These are phyloP conservation scores for Proisotoma minuta DNA, from an alignment of 2,888 invertebrate genomes.

Conservation along the genomic window DNA sequence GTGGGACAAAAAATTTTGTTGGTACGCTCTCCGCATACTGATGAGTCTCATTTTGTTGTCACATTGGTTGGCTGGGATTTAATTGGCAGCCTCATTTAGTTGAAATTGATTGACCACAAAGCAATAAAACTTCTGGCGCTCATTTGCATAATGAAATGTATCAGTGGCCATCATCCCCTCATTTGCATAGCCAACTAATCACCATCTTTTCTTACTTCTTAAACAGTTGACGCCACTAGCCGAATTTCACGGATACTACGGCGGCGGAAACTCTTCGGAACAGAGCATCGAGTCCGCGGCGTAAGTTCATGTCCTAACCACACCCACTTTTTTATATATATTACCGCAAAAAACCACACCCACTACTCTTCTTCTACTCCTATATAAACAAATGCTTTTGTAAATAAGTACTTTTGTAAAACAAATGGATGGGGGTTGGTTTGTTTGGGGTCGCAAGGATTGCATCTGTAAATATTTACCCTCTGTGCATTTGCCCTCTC, in stretches of 20 bases:
- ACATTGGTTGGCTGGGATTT: not conserved
- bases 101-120: no score
- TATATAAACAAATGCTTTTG: no score
- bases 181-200: not conserved
- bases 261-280: slow-evolving; percentile 38
- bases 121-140: no score
- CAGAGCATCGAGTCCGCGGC: slow-evolving; percentile 69
- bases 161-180: not conserved
- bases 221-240: slow-evolving; percentile 62
- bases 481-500: slow-evolving; percentile 23
- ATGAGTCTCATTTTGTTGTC: no score
- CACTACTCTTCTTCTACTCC: no score
- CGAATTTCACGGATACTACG: slow-evolving; percentile 78
- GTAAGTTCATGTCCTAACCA: slow-evolving; percentile 48
- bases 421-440: no score
- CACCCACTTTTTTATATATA: no score
- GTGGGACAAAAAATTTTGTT: not conserved
- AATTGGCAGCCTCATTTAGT: not conserved
- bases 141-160: slow-evolving; percentile 5
- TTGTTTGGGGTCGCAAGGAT: no score
- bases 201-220: not conserved
- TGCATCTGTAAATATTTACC: no score
- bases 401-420: no score
- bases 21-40: not conserved
- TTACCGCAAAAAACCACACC: no score